Conservation (phyloP, 2,797 vertebrate genomes). For the Sardinella longiceps region DNA sequence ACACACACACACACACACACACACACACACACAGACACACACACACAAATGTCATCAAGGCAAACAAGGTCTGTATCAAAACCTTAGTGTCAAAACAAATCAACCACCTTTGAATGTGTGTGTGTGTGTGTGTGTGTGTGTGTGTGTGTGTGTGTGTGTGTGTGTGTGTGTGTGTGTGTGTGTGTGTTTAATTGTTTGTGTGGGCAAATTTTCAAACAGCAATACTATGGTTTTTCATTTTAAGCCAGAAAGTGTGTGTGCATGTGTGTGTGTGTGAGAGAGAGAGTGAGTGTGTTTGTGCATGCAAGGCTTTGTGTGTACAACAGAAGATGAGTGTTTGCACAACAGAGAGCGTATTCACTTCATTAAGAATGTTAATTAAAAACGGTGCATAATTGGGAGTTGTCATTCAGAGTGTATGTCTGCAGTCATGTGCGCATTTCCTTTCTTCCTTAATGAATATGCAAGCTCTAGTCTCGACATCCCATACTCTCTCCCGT, state of each 20-base stretch:
- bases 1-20: background rate
- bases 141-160: too few relatives aligned
- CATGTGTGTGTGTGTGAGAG: too few relatives aligned
- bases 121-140: background rate
- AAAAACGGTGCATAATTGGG: background rate
- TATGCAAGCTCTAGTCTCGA: background rate
- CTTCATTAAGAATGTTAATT: background rate
- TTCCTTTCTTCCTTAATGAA: background rate
- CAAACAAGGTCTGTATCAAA: background rate
- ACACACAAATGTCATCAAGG: background rate
- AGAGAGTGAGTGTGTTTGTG: background rate
- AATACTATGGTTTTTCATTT: too few relatives aligned
- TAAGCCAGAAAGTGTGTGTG: background rate
- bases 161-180: too few relatives aligned
- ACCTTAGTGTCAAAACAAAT: background rate
- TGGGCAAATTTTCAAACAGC: too few relatives aligned
- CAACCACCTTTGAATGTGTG: constrained; percentile 4
- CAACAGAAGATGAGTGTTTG: background rate
- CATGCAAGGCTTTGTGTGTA: background rate
- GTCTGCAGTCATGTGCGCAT: background rate
- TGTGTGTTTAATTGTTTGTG: too few relatives aligned
- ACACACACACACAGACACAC: too few relatives aligned
- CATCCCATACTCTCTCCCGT: background rate
- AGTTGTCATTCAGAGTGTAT: background rate
- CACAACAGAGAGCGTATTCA: constrained; percentile 1